Conservation (phyloP, 2,113 vertebrate species). For the Scalopus aquaticus region DNA sequence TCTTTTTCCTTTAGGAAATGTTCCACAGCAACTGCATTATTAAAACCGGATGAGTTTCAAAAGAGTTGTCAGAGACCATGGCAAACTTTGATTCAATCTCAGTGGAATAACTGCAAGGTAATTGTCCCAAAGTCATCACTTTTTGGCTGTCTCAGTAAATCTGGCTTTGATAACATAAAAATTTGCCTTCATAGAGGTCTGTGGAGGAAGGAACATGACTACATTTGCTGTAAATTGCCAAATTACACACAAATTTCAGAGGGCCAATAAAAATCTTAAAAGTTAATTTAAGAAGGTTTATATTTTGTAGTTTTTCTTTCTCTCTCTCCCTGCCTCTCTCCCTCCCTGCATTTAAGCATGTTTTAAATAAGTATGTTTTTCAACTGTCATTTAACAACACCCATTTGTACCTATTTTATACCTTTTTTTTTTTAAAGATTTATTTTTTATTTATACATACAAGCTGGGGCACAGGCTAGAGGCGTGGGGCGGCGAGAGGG, state of each 20-base stretch:
- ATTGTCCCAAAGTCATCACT: slow-evolving; percentile 29
- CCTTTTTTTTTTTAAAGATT: too few relatives aligned
- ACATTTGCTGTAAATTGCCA: not conserved
- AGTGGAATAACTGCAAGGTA: slow-evolving; percentile 30
- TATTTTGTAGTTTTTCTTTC: not conserved
- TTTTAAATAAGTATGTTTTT: not conserved
- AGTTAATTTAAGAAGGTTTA: not conserved
- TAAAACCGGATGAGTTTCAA: slow-evolving; percentile 43
- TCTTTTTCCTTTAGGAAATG: slow-evolving; percentile 49
- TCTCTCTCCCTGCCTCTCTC: not conserved
- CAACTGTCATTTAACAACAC: not conserved
- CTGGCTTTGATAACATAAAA: not conserved
- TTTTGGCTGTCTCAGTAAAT: slow-evolving; percentile 49
- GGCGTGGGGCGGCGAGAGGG: too few relatives aligned
- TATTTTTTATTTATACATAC: too few relatives aligned
- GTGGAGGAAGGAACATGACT: not conserved
- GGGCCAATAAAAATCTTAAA: not conserved
- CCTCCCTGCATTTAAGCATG: not conserved
- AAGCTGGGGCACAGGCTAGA: too few relatives aligned
- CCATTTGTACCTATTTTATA: not conserved
- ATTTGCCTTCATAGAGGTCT: not conserved
- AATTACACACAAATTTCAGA: not conserved
- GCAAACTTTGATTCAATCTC: slow-evolving; percentile 36
- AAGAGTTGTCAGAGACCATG: not conserved
- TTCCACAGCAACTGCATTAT: slow-evolving; percentile 31